Conservation (phyloP, 2,113 vertebrate species). For the Semnornis frantzii region DNA sequence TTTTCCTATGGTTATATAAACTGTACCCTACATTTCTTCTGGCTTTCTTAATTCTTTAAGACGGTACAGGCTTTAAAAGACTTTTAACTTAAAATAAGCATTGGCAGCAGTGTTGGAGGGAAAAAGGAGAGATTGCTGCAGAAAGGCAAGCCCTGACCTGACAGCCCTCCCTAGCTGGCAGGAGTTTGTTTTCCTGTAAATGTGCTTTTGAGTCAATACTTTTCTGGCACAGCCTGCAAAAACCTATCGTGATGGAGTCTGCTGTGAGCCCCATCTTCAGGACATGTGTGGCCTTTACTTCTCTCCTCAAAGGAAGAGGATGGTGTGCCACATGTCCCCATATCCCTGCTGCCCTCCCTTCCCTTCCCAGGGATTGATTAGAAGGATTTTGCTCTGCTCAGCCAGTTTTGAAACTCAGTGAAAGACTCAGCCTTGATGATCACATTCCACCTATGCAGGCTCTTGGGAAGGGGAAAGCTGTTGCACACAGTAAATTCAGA, state of each 20-base stretch:
- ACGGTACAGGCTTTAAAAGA: neutral
- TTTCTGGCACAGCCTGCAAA: neutral
- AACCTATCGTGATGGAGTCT: neutral
- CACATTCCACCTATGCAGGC: rapidly evolving
- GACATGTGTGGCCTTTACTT: neutral
- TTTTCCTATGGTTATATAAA: neutral
- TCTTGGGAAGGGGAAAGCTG: neutral
- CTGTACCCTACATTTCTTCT: neutral
- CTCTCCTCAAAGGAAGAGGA: neutral
- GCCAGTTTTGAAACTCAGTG: neutral
- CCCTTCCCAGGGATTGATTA: neutral
- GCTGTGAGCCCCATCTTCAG: neutral
- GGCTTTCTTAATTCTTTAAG: neutral
- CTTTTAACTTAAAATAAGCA: neutral
- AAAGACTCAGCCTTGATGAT: neutral
- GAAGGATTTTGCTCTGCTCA: neutral
- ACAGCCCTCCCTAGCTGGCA: neutral
- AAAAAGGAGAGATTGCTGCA: neutral
- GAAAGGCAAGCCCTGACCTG: neutral
- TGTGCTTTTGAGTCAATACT: neutral
- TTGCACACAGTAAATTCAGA: neutral
- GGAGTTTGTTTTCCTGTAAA: neutral
- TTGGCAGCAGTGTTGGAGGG: neutral
- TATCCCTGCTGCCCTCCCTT: neutral
- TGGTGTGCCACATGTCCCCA: neutral